Evolutionary conservation across 2,113 vertebrate genomes (phyloP), one percentile per base, ranked within the genome.

Genomic region (Narcine bancroftii): DNA sequence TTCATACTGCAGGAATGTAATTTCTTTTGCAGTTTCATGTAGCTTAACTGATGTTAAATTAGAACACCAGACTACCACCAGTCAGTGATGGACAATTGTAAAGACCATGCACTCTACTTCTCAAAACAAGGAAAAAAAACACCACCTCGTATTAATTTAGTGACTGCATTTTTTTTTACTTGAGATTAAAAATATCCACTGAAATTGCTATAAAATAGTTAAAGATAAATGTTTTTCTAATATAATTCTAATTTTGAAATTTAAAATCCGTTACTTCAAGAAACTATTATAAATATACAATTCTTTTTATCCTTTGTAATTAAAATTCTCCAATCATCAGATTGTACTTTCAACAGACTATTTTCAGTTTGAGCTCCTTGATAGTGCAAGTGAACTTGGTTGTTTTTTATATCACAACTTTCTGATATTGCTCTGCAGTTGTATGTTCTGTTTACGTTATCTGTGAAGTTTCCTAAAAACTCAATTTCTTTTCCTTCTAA

Each of bases 381-480:
- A 69, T 91, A 71, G 36, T 11, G 29, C 89, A 69, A 89, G 5
- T 87, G n/a, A 87, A 33, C 29, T n/a, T 36, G 56, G 24, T 91
- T 47, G 65, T 39, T 42, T 47, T 42, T 47, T 45, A 24, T 47
- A 69, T 69, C 24, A 6, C 21, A 69, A 33, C 65, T 47, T 91
- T 71, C 65, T 47, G 89, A 91, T 91, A 91, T 71, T 47, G 71
- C 65, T 45, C 42, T 69, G 89, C 39, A 42, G 89, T 17, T 91
- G 45, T 69, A 69, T 91, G 89, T 91, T 47, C 89, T 91, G 24
- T 91, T 69, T 65, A 39, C 29, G 65, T 69, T 91, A 91, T 91
- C 89, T 71, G 65, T 91, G 39, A 91, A 91, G 42, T 91, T 91
- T 91, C 65, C 89, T 69, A 89, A 91, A 91, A 91, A 69, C 89